These are phyloP conservation scores for Xenus cinereus DNA, from an alignment of 2,113 vertebrate genomes.

Conservation along the genomic window DNA sequence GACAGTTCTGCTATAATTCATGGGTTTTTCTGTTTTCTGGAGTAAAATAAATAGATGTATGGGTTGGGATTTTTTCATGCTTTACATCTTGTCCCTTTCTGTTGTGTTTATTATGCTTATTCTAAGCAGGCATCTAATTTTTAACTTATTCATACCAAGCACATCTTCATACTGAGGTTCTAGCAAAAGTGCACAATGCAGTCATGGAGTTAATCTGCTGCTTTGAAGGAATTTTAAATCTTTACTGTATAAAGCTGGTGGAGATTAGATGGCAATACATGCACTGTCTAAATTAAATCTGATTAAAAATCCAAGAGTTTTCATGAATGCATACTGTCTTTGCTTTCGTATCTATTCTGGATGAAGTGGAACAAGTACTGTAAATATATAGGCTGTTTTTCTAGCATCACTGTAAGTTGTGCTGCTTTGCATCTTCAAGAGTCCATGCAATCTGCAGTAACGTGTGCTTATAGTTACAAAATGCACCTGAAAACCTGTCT, in stretches of 20 bases:
- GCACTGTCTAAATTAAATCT: background rate
- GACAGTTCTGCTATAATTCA: background rate
- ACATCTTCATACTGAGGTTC: background rate
- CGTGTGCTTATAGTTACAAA: background rate
- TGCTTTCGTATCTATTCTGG: background rate
- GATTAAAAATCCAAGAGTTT: background rate
- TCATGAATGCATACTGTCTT: background rate
- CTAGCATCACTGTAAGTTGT: background rate
- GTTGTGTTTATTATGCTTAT: background rate
- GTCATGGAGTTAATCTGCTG: background rate
- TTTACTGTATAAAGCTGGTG: background rate
- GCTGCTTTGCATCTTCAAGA: background rate
- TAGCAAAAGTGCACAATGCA: background rate
- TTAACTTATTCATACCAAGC: background rate
- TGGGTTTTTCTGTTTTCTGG: background rate
- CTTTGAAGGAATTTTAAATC: background rate
- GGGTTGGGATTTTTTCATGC: background rate
- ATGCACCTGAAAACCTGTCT: background rate
- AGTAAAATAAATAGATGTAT: background rate
- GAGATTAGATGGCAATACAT: background rate
- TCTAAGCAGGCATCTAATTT: background rate
- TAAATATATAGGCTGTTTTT: background rate
- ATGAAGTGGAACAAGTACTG: background rate
- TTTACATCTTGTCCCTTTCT: background rate
- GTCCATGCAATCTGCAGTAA: fast-evolving